phyloP scores from a whole-genome alignment of 2,888 invertebrate species.

The Branchipolynoe longqiensis region DNA sequence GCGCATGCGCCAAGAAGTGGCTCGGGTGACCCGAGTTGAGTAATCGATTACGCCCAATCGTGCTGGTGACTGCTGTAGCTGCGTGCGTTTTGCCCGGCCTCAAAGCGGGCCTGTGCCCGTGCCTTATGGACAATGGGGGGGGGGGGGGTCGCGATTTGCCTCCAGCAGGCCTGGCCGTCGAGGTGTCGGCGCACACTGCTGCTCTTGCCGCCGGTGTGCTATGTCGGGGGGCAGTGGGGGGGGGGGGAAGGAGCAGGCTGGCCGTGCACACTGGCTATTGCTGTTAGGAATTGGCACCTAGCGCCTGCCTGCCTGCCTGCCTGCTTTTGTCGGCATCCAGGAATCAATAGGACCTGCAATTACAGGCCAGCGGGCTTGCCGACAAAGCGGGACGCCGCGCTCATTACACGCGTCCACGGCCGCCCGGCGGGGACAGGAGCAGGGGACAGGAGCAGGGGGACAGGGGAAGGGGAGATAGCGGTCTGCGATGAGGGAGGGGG shows the following conservation, averaged over 20 bases:
- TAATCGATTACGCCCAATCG: too few species aligned
- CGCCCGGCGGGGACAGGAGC: constrained; percentile 13
- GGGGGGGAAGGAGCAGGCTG: not conserved
- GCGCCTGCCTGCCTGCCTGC: not conserved
- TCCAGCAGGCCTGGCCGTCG: too few species aligned
- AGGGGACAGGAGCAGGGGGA: not conserved
- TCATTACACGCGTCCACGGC: constrained; percentile 15
- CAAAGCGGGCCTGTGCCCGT: too few species aligned
- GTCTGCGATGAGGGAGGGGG: too few species aligned
- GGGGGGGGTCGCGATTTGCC: not conserved
- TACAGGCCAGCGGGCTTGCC: constrained; percentile 25
- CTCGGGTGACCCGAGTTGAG: too few species aligned
- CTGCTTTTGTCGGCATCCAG: constrained; percentile 23
- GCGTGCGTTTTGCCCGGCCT: too few species aligned
- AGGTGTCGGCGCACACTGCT: not conserved
- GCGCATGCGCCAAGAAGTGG: too few species aligned
- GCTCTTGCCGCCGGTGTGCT: not conserved
- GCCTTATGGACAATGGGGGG: too few species aligned
- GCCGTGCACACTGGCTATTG: not conserved
- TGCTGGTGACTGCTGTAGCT: too few species aligned
- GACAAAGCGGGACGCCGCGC: constrained; percentile 28
- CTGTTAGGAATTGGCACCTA: too few species aligned
- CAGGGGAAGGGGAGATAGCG: too few species aligned
- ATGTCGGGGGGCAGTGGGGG: not conserved
- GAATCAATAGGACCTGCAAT: constrained; percentile 54